Base-by-base conservation (phyloP, 2,113 vertebrate genomes). In the human (Homo sapiens) region DNA sequence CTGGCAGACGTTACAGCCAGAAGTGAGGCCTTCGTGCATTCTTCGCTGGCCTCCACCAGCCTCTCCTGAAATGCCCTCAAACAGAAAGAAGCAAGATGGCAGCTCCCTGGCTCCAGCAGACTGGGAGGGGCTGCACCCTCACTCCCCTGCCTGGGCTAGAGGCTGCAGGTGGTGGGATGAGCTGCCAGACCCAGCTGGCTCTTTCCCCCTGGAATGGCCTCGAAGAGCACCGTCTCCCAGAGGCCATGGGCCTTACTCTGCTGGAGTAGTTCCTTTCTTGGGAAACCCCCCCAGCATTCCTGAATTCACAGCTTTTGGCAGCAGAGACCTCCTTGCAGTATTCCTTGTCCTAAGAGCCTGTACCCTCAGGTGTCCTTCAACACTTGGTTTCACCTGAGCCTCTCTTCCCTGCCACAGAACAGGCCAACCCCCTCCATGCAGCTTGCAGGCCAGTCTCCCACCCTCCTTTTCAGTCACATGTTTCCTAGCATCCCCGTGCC, bases 1-100 rank as follows among this genome's bases (percentile, higher is more conserved):
- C 50, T 9, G 11, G 32, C 52, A 38, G 52, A 81, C 81, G 38
- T 40, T 11, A 5, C 0, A 0, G 73, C 16, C 0, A 1, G 18
- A 30, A 27, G 50, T 4, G 10, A 85, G 38, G 72, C 55, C 55
- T 20, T 45, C 0, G 0, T 8, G 43, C 27, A 2, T 4, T 64
- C 64, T 76, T 20, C 2, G 0, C 12, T 2, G 35, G 12, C 75
- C 75, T 81, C 70, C 13, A 0, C 32, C 14, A 8, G 16, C 48
- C 48, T 79, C 61, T 72, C 82, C 50, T 45, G 12, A 32, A 55
- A 61, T 0, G 0, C 70, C 40, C 73, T 78, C 50, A 50, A 52
- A 52, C 1, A 79, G 68, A 27, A 38, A 59, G 79, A 76, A 10
- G n/a, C 75, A 30, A 73, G 68, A n/a, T 2, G 3, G 35, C 14